Evolutionary conservation across 2,888 invertebrate species (phyloP).

Genomic region (Eupithecia vulgata): DNA sequence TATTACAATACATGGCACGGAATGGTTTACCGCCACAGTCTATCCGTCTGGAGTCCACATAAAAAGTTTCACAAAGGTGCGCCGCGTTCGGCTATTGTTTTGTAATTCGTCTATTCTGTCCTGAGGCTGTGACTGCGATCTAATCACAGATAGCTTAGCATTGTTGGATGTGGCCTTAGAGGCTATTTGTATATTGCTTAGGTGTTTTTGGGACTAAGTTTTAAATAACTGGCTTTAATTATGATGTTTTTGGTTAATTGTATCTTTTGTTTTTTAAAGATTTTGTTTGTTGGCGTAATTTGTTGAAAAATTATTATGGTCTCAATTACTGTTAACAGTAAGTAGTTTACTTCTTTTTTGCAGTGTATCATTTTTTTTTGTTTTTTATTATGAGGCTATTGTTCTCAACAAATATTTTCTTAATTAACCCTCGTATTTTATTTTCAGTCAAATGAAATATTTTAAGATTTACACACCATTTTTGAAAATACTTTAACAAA

Average conservation of each 20-base stretch:
- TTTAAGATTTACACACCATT: background rate
- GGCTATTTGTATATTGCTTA: background rate
- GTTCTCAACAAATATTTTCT: background rate
- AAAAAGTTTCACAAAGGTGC: constrained; percentile 42
- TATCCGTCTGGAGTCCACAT: constrained; percentile 3
- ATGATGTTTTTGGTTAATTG: background rate
- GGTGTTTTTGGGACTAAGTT: background rate
- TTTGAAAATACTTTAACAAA: background rate
- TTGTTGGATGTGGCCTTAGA: constrained; percentile 42
- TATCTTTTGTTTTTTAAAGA: background rate
- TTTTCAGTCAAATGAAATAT: background rate
- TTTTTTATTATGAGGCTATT: background rate
- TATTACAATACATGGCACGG: background rate
- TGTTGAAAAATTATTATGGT: background rate
- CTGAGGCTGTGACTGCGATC: constrained; percentile 41
- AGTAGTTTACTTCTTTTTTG: background rate
- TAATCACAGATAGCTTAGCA: constrained; percentile 43
- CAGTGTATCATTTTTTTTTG: background rate
- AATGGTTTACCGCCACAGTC: background rate
- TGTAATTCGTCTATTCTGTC: constrained; percentile 42
- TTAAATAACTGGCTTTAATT: background rate
- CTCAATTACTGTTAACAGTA: background rate
- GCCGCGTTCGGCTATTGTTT: constrained; percentile 42
- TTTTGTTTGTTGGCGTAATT: background rate
- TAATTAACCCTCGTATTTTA: background rate